Evolutionary conservation across 2,888 invertebrate genomes (phyloP).

Genomic region (Eristalis intricaria): DNA sequence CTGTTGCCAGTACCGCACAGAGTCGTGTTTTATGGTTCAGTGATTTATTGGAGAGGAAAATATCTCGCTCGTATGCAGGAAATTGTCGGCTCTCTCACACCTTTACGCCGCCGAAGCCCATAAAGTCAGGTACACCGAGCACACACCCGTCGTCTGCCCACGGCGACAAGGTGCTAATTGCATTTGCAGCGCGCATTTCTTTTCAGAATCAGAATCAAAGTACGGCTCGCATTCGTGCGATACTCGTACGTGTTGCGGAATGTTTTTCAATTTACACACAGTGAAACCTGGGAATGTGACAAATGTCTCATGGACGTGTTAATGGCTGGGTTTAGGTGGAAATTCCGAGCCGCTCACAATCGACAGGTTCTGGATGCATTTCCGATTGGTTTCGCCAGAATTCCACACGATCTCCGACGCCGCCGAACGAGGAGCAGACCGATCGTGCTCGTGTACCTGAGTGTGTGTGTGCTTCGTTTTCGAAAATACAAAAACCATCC

Average conservation of each 20-base stretch:
- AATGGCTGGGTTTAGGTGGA: slow-evolving; percentile 63
- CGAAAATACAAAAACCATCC: neutral
- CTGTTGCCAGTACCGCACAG: slow-evolving; percentile 26
- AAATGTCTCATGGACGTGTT: slow-evolving; percentile 71
- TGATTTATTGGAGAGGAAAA: slow-evolving; percentile 65
- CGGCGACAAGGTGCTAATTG: slow-evolving; percentile 71
- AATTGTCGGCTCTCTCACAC: slow-evolving; percentile 62
- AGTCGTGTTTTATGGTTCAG: slow-evolving; percentile 71
- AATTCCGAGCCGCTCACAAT: slow-evolving; percentile 54
- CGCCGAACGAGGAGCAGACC: neutral
- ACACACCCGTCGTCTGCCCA: neutral
- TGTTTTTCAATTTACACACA: slow-evolving; percentile 48
- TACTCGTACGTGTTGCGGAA: slow-evolving; percentile 62
- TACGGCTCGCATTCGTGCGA: slow-evolving; percentile 25
- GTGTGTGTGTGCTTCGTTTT: neutral
- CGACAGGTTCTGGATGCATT: slow-evolving; percentile 63
- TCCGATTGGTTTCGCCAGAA: slow-evolving; percentile 54
- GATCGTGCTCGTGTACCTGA: slow-evolving; percentile 6
- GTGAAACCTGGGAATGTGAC: slow-evolving; percentile 62
- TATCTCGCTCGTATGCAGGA: slow-evolving; percentile 52
- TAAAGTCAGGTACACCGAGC: slow-evolving; percentile 38
- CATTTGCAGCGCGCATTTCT: slow-evolving; percentile 67
- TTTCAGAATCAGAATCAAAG: slow-evolving; percentile 40
- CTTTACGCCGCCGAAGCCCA: slow-evolving; percentile 37
- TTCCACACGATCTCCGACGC: neutral